Evolutionary conservation across 23 tunicate species (phyloP), one percentile per base, ranked within the genome.

Genomic region (Oikopleura albicans): DNA sequence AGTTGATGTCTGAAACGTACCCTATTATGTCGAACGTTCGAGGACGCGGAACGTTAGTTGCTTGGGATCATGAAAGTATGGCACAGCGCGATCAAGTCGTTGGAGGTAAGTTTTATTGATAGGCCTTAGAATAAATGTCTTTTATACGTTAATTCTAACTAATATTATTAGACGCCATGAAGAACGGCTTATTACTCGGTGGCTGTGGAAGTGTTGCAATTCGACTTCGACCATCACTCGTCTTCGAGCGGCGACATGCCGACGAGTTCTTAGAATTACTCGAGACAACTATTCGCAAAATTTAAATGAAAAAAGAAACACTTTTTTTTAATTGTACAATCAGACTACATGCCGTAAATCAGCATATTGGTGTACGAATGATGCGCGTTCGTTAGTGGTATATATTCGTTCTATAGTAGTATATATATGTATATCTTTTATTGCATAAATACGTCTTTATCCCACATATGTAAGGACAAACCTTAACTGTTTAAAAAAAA

Each of bases 221-320:
- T 1, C 86, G 97, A 41, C 86, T 92, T 76, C 84, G 97, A 75
- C 97, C 97, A 0, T 87, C 86, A 31, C 85, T 92, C 1, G 66
- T 89, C 31, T 86, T 92, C 41, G 66, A 87, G 1, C 83, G 39
- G 2, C 22, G 76, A 31, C 88, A 92, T 27, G 89, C 84, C 0
- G 97, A 87, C 83, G 79, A 71, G 31, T 71, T 71, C 37, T 37
- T 71, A 16, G 34, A 71, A 2, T 29, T 71, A 12, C 31, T 71
- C 79, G 79, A 71, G 37, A 31, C 27, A 16, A 71, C 79, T 71
- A 34, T 71, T 29, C n/a, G n/a, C n/a, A n/a, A n/a, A n/a, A n/a
- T n/a, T n/a, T n/a, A n/a, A n/a, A n/a, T n/a, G n/a, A n/a, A n/a
- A n/a, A n/a, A n/a, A n/a, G n/a, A n/a, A n/a, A n/a, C n/a, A n/a